These are phyloP conservation scores for Sipunculus nudus DNA, from an alignment of 2,888 invertebrate genomes.

Conservation along the genomic window DNA sequence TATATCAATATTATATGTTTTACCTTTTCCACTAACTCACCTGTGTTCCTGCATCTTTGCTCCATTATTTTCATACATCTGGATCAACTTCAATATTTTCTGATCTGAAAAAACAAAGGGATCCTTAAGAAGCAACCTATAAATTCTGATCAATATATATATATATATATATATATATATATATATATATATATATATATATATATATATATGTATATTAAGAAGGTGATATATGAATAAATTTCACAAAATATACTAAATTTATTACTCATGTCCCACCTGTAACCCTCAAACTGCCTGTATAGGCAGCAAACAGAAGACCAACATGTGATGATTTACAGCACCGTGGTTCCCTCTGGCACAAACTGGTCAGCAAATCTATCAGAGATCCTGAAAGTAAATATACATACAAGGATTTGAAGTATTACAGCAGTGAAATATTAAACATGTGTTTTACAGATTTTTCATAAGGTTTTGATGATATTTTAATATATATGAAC, in stretches of 20 bases:
- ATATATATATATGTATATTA: too few species aligned
- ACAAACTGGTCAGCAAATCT: constrained; percentile 74
- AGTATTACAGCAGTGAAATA: background rate
- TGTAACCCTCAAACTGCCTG: constrained; percentile 75
- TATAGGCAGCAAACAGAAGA: constrained; percentile 81
- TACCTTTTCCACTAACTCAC: constrained; percentile 36
- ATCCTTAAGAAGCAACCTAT: background rate
- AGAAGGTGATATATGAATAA: too few species aligned
- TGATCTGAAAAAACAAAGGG: constrained; percentile 70
- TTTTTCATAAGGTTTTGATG: too few species aligned
- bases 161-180: too few species aligned
- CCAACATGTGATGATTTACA: constrained; percentile 79
- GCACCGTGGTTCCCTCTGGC: constrained; percentile 73
- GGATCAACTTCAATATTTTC: constrained; percentile 74
- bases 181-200: too few species aligned
- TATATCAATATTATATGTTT: too few species aligned
- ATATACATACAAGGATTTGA: background rate
- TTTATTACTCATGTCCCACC: constrained; percentile 38
- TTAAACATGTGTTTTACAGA: too few species aligned
- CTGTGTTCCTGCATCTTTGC: constrained; percentile 59
- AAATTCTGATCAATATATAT: background rate
- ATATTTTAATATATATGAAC: too few species aligned
- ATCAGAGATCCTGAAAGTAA: constrained; percentile 66
- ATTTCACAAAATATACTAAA: background rate
- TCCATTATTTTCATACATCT: constrained; percentile 76